Evolutionary conservation across 2,888 invertebrate species (phyloP), one percentile per base, ranked within the genome.

Genomic region (Anoncus sp.): DNA sequence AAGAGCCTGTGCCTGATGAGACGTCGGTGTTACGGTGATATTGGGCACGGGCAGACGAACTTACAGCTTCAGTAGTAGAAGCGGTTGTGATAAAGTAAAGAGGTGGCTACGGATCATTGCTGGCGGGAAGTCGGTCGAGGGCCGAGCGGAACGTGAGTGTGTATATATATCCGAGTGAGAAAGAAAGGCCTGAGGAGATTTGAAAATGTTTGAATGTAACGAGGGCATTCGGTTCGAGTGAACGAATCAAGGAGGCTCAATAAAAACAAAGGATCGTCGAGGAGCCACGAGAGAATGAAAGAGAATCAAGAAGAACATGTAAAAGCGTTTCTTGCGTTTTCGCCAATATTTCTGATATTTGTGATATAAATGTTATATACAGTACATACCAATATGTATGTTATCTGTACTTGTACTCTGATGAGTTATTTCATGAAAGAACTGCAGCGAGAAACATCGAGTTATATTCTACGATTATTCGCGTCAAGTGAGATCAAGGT

Each of bases 121-220:
- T 77, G 74, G 66, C 70, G 77, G 65, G 65, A 77, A 74, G 65
- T 74, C 74, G 77, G 60, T 77, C 65, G 70, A 70, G 65, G 65
- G 53, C 20, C 53, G 49, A 55, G 62, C 38, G 40, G 43, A 49
- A 49, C 70, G 69, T 43, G 70, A 72, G 62, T 67, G 63, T 77
- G 62, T 57, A 62, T 77, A 66, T 57, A 63, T 49, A 73, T 63
- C 73, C 72, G 72, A 77, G 77, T 73, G 63, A 38, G 40, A 40
- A 69, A 57, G 69, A 57, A 57, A 77, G 47, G 27, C 57, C 72
- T 43, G 57, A 27, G 49, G 69, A 67, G 62, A 72, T 67, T 57
- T 49, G 55, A 49, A 63, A 55, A 35, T 18, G 31, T 38, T 49
- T 31, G 67, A 73, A 40, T 14, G n/a, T 35, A 57, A 69, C 77